Percentiles rank a stretch among this genome's conserved stretches.
These are phyloP conservation scores for Saguinus midas DNA, from an alignment of 2,113 vertebrate genomes.

Conservation along the genomic window DNA sequence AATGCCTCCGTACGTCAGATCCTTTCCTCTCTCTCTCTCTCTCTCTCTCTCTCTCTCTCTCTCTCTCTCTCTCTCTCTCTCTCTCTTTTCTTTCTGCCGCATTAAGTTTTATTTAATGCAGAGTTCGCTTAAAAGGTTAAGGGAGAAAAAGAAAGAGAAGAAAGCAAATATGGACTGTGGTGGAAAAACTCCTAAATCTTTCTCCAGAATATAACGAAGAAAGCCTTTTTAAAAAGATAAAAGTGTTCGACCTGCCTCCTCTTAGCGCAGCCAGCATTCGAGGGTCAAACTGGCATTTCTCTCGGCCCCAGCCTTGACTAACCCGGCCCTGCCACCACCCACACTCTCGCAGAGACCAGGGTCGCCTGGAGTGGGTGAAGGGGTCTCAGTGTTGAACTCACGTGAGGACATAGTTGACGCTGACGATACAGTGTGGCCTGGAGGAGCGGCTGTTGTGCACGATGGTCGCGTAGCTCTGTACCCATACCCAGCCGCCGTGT, in stretches of 20 bases:
- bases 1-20: constrained; percentile 81
- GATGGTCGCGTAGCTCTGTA: constrained; percentile 98
- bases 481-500: constrained; percentile 98
- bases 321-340: not conserved
- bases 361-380: not conserved
- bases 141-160: not conserved
- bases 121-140: constrained; percentile 71
- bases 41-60: not conserved
- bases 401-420: constrained; percentile 99
- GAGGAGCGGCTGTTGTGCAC: constrained; percentile 99
- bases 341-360: not conserved
- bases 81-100: constrained; percentile 54
- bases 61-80: not conserved
- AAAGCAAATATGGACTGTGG: constrained; percentile 61
- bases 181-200: constrained; percentile 80
- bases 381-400: constrained; percentile 83
- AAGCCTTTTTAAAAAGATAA: constrained; percentile 74
- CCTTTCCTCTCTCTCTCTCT: constrained; percentile 36
- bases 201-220: constrained; percentile 43
- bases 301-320: not conserved
- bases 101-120: constrained; percentile 84
- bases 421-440: constrained; percentile 98
- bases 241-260: constrained; percentile 57
- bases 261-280: not conserved
- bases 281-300: no score